Evolutionary conservation across 2,888 invertebrate genomes (phyloP), one percentile per base, ranked within the genome.

Genomic region (Elysia crispata): DNA sequence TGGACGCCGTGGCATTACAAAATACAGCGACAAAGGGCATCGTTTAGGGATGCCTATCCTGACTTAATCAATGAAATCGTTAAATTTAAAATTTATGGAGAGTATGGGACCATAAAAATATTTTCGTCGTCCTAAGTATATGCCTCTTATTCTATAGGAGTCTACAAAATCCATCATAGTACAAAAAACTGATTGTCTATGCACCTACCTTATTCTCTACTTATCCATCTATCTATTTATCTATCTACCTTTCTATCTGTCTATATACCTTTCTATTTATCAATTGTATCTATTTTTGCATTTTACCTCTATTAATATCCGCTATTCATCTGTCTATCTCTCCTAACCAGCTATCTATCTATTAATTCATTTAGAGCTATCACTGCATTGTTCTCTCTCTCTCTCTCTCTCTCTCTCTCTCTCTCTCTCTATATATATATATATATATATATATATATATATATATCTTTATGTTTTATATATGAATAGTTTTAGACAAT

Each of bases 381-480:
- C 49, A 49, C 49, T 41, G 49, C 49, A 41, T 72, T 50, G 3
- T 5, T 50, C 73, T 28, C 54, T 49, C 54, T 25, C n/a, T 73
- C 73, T 50, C 20, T 73, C 74, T 74, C 25, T 57, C 57, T 74
- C 8, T 57, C 57, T 57, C 11, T 60, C 60, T 74, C 25, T 57
- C 74, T 74, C 25, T 74, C 74, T 74, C n/a, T 57, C 74, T 60
- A n/a, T 74, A 25, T 60, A 31, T 74, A 57, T 60, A 30, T 74
- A 18, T 60, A 54, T 74, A 57, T 74, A n/a, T 57, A 57, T 74
- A 31, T 60, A 25, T 74, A 28, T 60, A 41, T 72, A 41, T 72
- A 41, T 72, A 23, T 72, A 41, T 72, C 20, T 49, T n/a, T 54
- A 23, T 73, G 50, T 73, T 15, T 54, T 54, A 54, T 54, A 54